phyloP scores from a whole-genome alignment of 2,113 vertebrate genomes.

The Fulmarus glacialis region DNA sequence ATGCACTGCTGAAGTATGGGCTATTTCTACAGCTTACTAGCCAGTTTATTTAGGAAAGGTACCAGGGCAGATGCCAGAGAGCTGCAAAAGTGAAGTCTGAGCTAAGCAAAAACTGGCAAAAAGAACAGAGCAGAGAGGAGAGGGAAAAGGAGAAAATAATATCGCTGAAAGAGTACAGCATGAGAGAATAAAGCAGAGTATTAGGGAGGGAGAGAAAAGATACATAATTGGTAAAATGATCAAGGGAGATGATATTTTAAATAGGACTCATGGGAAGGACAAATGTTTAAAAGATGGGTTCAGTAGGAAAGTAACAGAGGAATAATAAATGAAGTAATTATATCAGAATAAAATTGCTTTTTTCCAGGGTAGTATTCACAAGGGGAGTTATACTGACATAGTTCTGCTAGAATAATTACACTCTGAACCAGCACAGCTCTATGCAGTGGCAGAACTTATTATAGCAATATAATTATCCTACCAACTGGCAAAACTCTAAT shows the following conservation, averaged over 20 bases:
- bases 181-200: background rate
- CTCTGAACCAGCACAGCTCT: constrained; percentile 34
- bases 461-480: constrained; percentile 34
- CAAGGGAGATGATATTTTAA: constrained; percentile 46
- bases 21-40: background rate
- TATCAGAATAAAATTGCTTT: constrained; percentile 54
- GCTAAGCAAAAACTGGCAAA: background rate
- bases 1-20: rapidly evolving
- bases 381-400: constrained; percentile 18
- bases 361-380: constrained; percentile 29
- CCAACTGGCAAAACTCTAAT: constrained; percentile 18
- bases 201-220: background rate
- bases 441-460: constrained; percentile 44
- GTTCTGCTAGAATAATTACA: constrained; percentile 38
- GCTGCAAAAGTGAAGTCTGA: background rate
- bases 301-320: constrained; percentile 42
- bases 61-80: background rate
- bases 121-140: background rate
- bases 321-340: constrained; percentile 59
- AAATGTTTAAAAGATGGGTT: constrained; percentile 48
- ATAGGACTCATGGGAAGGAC: constrained; percentile 34
- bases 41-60: background rate
- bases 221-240: constrained; percentile 43
- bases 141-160: background rate
- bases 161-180: background rate